Conservation (phyloP, 2,888 invertebrate genomes). For the Pseudoips prasinana region DNA sequence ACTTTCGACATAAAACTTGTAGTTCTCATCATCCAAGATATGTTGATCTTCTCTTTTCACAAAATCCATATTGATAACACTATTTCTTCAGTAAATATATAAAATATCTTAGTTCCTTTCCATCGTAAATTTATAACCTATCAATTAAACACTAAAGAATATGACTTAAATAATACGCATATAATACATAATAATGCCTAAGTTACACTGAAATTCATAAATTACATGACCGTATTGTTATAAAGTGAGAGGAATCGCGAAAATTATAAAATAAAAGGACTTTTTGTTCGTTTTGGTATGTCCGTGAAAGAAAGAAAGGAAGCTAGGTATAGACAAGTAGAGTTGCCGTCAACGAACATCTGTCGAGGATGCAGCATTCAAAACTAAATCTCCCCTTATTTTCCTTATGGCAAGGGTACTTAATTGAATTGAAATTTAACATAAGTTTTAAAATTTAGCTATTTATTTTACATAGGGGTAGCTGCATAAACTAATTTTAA, state of each 20-base stretch:
- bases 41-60: slow-evolving; percentile 70
- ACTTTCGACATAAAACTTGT: slow-evolving; percentile 66
- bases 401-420: background rate
- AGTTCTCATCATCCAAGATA: slow-evolving; percentile 62
- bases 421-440: too few species aligned
- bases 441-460: too few species aligned
- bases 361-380: slow-evolving; percentile 39
- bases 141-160: slow-evolving; percentile 32
- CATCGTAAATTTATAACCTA: slow-evolving; percentile 60
- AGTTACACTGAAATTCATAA: slow-evolving; percentile 21
- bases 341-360: slow-evolving; percentile 63
- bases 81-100: slow-evolving; percentile 12
- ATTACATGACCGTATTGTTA: slow-evolving; percentile 23
- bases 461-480: too few species aligned
- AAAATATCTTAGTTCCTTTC: slow-evolving; percentile 24
- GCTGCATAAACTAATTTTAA: too few species aligned
- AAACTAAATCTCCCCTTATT: slow-evolving; percentile 11
- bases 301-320: slow-evolving; percentile 58
- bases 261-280: slow-evolving; percentile 14
- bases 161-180: slow-evolving; percentile 36
- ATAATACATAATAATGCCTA: slow-evolving; percentile 29
- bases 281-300: slow-evolving; percentile 52
- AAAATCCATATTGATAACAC: slow-evolving; percentile 60
- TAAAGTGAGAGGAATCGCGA: slow-evolving; percentile 4
- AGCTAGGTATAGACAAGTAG: slow-evolving; percentile 57